phyloP scores from a whole-genome alignment of 2,888 invertebrate species.

The Cynaeus angustus region DNA sequence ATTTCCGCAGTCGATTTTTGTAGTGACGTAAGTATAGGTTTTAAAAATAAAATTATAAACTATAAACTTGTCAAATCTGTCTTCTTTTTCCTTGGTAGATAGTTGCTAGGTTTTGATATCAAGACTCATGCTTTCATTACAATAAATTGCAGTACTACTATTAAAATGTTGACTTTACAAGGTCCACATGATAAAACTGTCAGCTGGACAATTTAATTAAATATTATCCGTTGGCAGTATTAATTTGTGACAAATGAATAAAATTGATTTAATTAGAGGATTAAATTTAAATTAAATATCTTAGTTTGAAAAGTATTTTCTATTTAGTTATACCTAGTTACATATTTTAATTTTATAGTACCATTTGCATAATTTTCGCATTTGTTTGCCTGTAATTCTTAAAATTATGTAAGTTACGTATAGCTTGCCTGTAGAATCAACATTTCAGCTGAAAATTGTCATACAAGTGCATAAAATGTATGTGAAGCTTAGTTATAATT shows the following conservation, averaged over 20 bases:
- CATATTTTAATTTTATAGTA: constrained; percentile 8
- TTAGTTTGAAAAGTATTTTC: constrained; percentile 4
- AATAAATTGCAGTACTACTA: too few relatives aligned
- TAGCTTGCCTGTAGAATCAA: neutral
- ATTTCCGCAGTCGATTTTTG: neutral
- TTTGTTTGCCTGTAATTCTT: constrained; percentile 12
- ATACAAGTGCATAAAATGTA: too few relatives aligned
- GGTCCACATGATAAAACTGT: constrained; percentile 28
- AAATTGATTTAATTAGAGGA: constrained; percentile 10
- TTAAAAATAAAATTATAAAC: too few relatives aligned
- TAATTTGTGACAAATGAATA: constrained; percentile 18
- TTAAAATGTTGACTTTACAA: neutral
- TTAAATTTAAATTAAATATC: constrained; percentile 13
- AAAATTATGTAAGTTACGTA: constrained; percentile 10
- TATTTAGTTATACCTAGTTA: constrained; percentile 2
- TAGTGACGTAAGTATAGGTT: too few relatives aligned
- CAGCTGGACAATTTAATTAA: constrained; percentile 26
- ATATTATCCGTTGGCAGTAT: neutral
- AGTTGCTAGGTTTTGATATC: too few relatives aligned
- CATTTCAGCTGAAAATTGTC: neutral
- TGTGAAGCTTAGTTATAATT: too few relatives aligned
- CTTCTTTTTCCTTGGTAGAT: too few relatives aligned
- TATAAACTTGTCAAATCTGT: too few relatives aligned
- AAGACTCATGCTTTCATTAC: too few relatives aligned
- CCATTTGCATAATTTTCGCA: constrained; percentile 11